Base-by-base conservation (phyloP, 92 coral and sea anemone genomes). In the Epizoanthus rinbou region DNA sequence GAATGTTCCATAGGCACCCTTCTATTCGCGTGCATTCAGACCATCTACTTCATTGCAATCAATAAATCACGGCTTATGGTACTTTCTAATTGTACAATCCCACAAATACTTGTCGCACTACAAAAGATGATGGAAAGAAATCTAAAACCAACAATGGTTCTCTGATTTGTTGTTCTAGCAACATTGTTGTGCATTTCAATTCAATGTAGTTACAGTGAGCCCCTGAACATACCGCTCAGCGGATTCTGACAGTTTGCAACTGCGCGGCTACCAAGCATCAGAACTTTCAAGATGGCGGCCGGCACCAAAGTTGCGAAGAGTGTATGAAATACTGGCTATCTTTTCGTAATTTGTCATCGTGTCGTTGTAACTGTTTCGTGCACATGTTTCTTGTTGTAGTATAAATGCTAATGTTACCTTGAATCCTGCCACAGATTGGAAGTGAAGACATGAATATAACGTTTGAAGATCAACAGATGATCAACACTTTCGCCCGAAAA, bases 401-500 rank as follows among this genome's bases (percentile, higher is more conserved):
- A 5, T 23, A 15, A 24, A 22, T 13, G 17, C 25, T 14, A 11
- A 50, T 71, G 13, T 37, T 76, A 1, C 10, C 56, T 59, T 47
- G 31, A 74, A 53, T 17, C n/a, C 65, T 24, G 18, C 37, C 69
- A 24, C 60, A 89, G 92, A 83, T 89, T 21, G 94, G 93, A 33
- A 91, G 87, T 47, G 97, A 95, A 72, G 98, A 95, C 35, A 93
- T 94, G 39, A 91, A 95, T 33, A 92, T 95, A 37, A 95, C 98
- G 14, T 85, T 91, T 69, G 98, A 95, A 86, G 98, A 95, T 60
- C 98, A 95, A 75, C 96, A 95, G 67, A 88, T 87, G 71, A 95
- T 95, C 57, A 95, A 95, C 85, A 95, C 94, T 0, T 95, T 95
- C 75, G 98, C 98, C 41, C 93, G 98, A 23, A 91, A 91, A 75